phyloP scores from a whole-genome alignment of 1,140 invertebrate genomes.

The Cephus cinctus region DNA sequence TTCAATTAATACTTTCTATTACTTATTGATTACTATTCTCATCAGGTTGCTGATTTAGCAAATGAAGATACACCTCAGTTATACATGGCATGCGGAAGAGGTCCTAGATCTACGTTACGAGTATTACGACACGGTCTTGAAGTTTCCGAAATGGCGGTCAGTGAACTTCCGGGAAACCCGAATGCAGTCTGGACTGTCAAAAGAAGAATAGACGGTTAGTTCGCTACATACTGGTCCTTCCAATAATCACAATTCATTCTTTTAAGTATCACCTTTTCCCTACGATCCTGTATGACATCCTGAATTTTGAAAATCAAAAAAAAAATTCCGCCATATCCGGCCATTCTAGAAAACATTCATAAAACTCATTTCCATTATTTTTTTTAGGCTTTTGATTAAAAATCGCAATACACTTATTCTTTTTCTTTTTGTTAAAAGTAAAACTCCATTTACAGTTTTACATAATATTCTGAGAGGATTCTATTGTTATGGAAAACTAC shows the following conservation, averaged over 20 bases:
- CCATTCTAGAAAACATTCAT: no score
- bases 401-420: no score
- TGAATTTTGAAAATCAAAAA: no score
- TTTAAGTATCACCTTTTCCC: no score
- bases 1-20: constrained; percentile 2
- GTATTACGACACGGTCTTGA: constrained; percentile 96
- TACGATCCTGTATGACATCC: no score
- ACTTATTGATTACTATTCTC: background rate
- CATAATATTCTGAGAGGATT: no score
- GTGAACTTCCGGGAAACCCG: constrained; percentile 97
- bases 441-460: no score
- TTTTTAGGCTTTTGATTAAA: no score
- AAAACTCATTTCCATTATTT: no score
- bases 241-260: constrained; percentile 2
- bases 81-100: constrained; percentile 93
- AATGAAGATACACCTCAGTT: constrained; percentile 99
- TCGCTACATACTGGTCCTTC: constrained; percentile 2
- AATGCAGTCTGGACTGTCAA: constrained; percentile 99
- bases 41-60: constrained; percentile 79
- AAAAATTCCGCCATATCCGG: no score
- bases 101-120: constrained; percentile 88
- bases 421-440: no score
- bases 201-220: constrained; percentile 89
- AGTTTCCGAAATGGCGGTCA: constrained; percentile 99
- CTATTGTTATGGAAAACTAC: no score